Conservation (phyloP, 2,113 vertebrate species). For the Poecile atricapillus region DNA sequence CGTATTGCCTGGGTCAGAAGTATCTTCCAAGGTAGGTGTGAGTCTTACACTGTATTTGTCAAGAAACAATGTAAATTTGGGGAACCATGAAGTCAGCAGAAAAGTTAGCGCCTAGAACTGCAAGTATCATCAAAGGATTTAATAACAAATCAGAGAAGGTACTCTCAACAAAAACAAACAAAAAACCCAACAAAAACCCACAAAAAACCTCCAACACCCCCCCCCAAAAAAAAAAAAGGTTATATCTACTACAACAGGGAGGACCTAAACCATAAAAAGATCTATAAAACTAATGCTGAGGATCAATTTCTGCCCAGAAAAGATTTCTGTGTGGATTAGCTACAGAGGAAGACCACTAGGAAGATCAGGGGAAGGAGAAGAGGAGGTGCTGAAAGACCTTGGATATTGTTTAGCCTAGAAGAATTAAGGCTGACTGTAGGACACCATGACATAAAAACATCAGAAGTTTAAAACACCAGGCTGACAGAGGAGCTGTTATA, state of each 20-base stretch:
- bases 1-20: background rate
- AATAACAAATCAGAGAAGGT: background rate
- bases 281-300: background rate
- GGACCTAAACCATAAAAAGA: background rate
- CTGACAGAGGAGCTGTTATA: background rate
- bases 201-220: too few species aligned
- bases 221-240: background rate
- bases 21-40: background rate
- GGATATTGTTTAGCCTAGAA: background rate
- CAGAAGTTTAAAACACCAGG: background rate
- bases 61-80: background rate
- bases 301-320: background rate
- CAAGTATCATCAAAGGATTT: background rate
- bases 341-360: background rate
- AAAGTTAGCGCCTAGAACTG: background rate
- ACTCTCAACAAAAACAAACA: background rate
- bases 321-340: background rate
- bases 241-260: background rate
- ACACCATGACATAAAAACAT: background rate
- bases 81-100: background rate
- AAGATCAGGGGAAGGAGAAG: background rate
- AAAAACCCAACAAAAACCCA: background rate
- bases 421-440: background rate
- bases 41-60: background rate
- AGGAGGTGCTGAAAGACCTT: background rate